Evolutionary conservation across 2,888 invertebrate species (phyloP).

Genomic region (Panopea generosa): DNA sequence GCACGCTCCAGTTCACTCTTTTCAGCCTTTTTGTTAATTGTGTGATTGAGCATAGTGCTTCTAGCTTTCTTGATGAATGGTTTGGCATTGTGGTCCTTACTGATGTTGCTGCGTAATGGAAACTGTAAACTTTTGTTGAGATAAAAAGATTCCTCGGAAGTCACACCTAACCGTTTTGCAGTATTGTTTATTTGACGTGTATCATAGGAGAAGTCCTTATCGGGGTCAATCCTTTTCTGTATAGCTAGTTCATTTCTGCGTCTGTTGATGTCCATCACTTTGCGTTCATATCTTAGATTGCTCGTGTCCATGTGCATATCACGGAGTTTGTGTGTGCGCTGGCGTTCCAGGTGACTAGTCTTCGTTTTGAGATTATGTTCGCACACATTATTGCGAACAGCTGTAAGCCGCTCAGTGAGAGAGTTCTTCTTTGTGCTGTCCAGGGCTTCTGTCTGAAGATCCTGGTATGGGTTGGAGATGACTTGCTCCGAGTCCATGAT

Average conservation of each 20-base stretch:
- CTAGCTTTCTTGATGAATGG: constrained; percentile 75
- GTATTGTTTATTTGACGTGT: constrained; percentile 72
- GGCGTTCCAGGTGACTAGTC: constrained; percentile 67
- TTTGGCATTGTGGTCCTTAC: constrained; percentile 70
- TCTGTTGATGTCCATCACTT: constrained; percentile 77
- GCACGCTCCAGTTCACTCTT: constrained; percentile 46
- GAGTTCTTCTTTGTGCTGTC: constrained; percentile 69
- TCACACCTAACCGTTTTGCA: constrained; percentile 73
- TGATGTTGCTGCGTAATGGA: constrained; percentile 69
- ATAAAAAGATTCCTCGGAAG: constrained; percentile 71
- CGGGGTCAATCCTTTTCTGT: constrained; percentile 74
- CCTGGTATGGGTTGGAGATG: constrained; percentile 76
- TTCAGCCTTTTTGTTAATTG: constrained; percentile 53
- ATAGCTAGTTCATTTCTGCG: constrained; percentile 75
- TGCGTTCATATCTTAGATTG: constrained; percentile 78
- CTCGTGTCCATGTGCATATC: constrained; percentile 73
- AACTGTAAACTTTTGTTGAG: constrained; percentile 71
- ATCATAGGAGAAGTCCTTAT: constrained; percentile 77
- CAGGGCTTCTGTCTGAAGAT: constrained; percentile 72
- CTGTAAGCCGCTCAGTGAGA: constrained; percentile 77
- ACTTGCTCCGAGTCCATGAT: constrained; percentile 81
- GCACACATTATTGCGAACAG: constrained; percentile 81
- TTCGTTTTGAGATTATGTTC: constrained; percentile 74
- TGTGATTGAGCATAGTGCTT: constrained; percentile 62
- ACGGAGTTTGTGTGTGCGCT: constrained; percentile 68